Base-by-base conservation (phyloP, 1,140 invertebrate species). In the Zelostemma sp. region DNA sequence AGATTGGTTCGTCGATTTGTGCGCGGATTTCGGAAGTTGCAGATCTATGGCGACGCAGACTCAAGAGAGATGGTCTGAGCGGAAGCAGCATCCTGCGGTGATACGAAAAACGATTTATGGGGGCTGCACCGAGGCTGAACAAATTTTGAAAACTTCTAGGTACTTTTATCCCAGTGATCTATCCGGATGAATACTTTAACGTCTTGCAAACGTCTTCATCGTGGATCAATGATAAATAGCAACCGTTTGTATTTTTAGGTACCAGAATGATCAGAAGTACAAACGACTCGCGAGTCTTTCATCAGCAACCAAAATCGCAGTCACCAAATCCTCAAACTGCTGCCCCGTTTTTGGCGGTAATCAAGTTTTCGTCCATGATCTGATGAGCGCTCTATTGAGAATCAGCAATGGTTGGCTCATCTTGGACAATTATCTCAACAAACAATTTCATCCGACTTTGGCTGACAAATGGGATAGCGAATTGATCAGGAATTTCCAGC, bases 341-440 rank as follows among this genome's bases (percentile, higher is more conserved):
- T 78, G 81, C 47, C 80, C 81, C 0, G 59, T 82, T 0, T 83
- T 78, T 33, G 73, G 75, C 0, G 78, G 79, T 0, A 76, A 84
- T 38, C 73, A 61, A 4, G 65, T 74, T 1, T 76, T 83, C 31
- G 51, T 73, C 0, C 67, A 75, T 1, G 82, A 84, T 19, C 46
- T 84, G 1, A 77, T 84, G 11, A 83, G 80, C 15, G 76, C 81
- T 4, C 53, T 81, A 9, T 5, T 84, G 0, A 74, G 82, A 14
- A 78, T 84, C 14, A 79, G 77, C 56, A 84, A 84, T 45, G 82
- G 81, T 0, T 84, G 82, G 82, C 70, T 84, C 0, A 71, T 79
- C 6, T 70, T 84, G 6, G 82, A 84, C 14, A 82, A 84, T 50
- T 84, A 84, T 18, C 33, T 84, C 1, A 84, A 84, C 47, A 83